phyloP scores from a whole-genome alignment of 2,888 invertebrate species.

The Eupithecia subumbrata region DNA sequence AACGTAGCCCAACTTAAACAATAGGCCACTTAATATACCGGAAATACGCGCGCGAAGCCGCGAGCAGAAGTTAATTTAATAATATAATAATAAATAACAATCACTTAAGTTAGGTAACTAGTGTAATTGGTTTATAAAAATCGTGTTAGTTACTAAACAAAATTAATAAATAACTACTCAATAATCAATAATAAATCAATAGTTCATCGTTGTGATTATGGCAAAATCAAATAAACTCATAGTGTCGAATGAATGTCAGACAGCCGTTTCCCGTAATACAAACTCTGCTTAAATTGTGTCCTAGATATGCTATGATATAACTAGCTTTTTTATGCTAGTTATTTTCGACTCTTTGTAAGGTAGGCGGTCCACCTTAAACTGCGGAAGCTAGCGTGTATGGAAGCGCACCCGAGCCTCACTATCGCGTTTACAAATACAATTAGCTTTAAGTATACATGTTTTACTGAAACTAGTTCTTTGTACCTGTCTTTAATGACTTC shows the following conservation, averaged over 20 bases:
- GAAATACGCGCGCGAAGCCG: too few relatives aligned
- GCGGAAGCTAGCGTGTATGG: conserved; percentile 42
- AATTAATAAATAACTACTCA: too few relatives aligned
- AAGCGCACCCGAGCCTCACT: conserved; percentile 27
- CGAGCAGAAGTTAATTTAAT: too few relatives aligned
- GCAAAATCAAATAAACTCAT: too few relatives aligned
- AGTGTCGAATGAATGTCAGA: too few relatives aligned
- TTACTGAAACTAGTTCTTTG: conserved; percentile 6
- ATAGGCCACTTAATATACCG: too few relatives aligned
- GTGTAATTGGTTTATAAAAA: too few relatives aligned
- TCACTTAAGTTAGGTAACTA: neutral
- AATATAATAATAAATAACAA: too few relatives aligned
- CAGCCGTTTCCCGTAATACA: too few relatives aligned
- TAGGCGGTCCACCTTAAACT: neutral
- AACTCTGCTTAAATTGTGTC: neutral
- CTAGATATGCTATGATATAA: neutral
- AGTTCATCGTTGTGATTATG: neutral
- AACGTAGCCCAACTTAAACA: too few relatives aligned
- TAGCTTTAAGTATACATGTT: conserved; percentile 1
- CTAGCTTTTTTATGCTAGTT: neutral
- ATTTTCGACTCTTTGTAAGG: neutral
- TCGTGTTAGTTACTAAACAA: too few relatives aligned
- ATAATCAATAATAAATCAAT: too few relatives aligned
- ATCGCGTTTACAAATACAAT: conserved; percentile 25
- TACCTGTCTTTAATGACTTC: conserved; percentile 18